phyloP scores from a whole-genome alignment of 2,113 vertebrate genomes.

The Apeltes quadracus region DNA sequence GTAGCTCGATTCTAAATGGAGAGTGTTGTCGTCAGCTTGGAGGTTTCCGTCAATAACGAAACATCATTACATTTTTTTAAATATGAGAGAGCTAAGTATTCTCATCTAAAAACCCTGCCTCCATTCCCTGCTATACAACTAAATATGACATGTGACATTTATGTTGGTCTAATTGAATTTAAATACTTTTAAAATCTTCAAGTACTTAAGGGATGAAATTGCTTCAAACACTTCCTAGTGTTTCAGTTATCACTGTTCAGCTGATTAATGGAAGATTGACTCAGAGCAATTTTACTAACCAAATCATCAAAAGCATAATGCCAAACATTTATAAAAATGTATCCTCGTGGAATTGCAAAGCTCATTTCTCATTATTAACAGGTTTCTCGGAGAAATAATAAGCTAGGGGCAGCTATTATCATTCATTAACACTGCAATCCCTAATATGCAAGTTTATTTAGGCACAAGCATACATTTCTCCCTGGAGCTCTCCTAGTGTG shows the following conservation, averaged over 20 bases:
- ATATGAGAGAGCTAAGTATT: no score
- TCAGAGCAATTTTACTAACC: no score
- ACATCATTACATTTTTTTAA: neutral
- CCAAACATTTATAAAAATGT: neutral
- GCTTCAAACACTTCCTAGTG: neutral
- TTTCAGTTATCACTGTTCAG: neutral
- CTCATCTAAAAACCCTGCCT: no score
- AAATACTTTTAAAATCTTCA: neutral
- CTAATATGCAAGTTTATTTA: neutral
- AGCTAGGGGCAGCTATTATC: neutral
- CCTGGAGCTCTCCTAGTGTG: conserved; percentile 8
- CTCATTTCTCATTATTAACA: no score
- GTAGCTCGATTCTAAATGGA: neutral
- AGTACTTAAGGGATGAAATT: neutral
- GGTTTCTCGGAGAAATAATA: neutral
- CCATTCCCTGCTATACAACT: no score
- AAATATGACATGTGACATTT: no score
- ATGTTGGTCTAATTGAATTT: no score
- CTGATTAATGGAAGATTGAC: neutral
- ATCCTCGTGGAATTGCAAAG: neutral
- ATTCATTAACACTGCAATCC: neutral
- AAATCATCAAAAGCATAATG: neutral
- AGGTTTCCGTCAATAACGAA: neutral
- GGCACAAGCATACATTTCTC: neutral
- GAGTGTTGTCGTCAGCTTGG: neutral